Conservation (phyloP, 2,797 vertebrate species). For the Sebastes steindachneri region DNA sequence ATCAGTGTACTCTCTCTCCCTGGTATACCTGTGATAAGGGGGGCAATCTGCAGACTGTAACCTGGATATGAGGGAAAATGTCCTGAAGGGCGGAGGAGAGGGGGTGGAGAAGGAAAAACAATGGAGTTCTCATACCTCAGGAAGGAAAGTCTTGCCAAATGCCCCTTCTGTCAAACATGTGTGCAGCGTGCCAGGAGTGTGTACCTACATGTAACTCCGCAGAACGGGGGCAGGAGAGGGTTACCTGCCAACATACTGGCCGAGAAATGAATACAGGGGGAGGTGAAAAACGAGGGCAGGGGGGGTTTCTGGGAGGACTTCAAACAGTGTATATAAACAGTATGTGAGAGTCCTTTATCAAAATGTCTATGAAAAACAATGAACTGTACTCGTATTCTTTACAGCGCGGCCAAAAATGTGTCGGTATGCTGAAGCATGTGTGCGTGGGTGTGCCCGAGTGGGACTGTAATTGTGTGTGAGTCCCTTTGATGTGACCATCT, state of each 20-base stretch:
- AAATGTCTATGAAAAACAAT: slow-evolving; percentile 63
- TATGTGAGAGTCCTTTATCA: slow-evolving; percentile 37
- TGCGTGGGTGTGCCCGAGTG: slow-evolving; percentile 54
- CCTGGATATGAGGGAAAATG: slow-evolving; percentile 55
- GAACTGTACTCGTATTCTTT: slow-evolving; percentile 33
- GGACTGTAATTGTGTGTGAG: slow-evolving; percentile 56
- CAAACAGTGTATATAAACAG: slow-evolving; percentile 64
- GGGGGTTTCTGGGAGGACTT: slow-evolving; percentile 53
- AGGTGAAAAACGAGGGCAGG: slow-evolving; percentile 23
- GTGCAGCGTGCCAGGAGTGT: slow-evolving; percentile 32
- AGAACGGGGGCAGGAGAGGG: slow-evolving; percentile 22
- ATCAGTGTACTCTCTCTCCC: slow-evolving; percentile 36
- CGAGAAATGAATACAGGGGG: slow-evolving; percentile 52
- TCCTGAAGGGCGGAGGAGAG: slow-evolving; percentile 12
- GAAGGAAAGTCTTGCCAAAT: slow-evolving; percentile 63
- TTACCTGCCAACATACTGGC: slow-evolving; percentile 70
- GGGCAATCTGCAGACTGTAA: slow-evolving; percentile 47
- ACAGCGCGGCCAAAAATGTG: slow-evolving; percentile 59
- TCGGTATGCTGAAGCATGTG: slow-evolving; percentile 56
- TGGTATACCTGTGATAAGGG: slow-evolving; percentile 49
- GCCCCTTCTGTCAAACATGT: slow-evolving; percentile 45
- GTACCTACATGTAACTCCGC: slow-evolving; percentile 26
- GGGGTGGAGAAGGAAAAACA: slow-evolving; percentile 36
- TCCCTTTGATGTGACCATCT: slow-evolving; percentile 72
- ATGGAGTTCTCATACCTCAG: slow-evolving; percentile 57